Evolutionary conservation across 2,888 invertebrate genomes (phyloP), one percentile per base, ranked within the genome.

Genomic region (Macrophya alboannulata): DNA sequence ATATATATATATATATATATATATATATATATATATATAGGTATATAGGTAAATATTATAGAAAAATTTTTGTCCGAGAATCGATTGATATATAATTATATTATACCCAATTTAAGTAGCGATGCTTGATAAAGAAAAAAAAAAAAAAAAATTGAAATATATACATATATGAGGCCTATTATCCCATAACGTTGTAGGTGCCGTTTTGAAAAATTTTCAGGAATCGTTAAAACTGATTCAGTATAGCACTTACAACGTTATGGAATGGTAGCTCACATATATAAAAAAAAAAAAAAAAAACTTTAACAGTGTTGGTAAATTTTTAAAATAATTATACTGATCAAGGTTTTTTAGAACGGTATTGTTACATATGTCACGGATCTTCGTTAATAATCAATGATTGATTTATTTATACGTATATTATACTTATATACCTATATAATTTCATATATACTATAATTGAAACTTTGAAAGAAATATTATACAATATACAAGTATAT

Each of bases 271-370:
- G n/a, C n/a, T n/a, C n/a, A n/a, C n/a, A n/a, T n/a, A n/a, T n/a
- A n/a, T n/a, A n/a, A n/a, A 51, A 17, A 51, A 51, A 51, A 55
- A 55, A 55, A 55, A 55, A 55, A 25, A 12, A 62, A 62, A 62
- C 62, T 62, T 62, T 62, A 62, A 62, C 62, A 25, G 62, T 62
- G 62, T 62, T 62, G 62, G 62, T 62, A 21, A 25, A 62, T 62
- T 62, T 62, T 62, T 10, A 62, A 62, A 62, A 62, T 62, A 62
- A 25, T 21, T 25, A 21, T 25, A 62, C n/a, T 25, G 21, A 21
- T 62, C 21, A 25, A 62, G 12, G 31, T 31, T 25, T 62, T 62
- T 62, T 62, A 62, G 62, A 25, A 12, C 62, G 62, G 25, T 62
- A 62, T 62, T 62, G 62, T 62, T 62, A 62, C 25, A 9, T 25